Evolutionary conservation across 2,797 vertebrate species (phyloP), one percentile per base, ranked within the genome.

Genomic region (Zenarchopterus dispar): DNA sequence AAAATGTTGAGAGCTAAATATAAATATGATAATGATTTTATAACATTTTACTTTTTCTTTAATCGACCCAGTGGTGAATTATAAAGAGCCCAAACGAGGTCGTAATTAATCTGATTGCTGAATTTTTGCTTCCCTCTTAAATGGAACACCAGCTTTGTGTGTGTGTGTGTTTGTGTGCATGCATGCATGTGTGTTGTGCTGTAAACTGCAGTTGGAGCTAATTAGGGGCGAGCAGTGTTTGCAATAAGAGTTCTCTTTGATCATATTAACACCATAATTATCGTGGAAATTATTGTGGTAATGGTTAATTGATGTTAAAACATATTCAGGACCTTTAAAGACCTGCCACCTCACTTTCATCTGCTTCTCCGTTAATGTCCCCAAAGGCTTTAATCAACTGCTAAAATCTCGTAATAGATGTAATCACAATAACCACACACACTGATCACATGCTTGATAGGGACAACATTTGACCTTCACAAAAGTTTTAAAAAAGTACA

Each of bases 311-410:
- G 46, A 17, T 39, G 26, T 56, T 48, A 3, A 49, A 55, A 43
- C 24, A 23, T 17, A 42, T 22, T 19, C 4, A 33, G n/a, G 55
- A 49, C 50, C 33, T 67, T 43, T 39, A 51, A 46, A 53, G 36
- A 36, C 24, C 24, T 5, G 8, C 28, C 50, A 51, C 22, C n/a
- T 68, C 28, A 44, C 41, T 26, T 39, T 48, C 24, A 43, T 55
- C 54, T 50, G 24, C 49, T 5, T 39, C 45, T 53, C 17, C 9
- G 5, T 1, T 22, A 31, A 26, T 15, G 28, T 17, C 51, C 62
- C 70, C 56, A 15, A 41, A 47, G 56, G 71, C 46, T 47, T 49
- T 53, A 46, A 75, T 67, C 69, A 74, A 64, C 44, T 2, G 24
- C n/a, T n/a, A 23, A 55, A 56, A 44, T 21, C 18, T 28, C 55